phyloP scores from a whole-genome alignment of 1,140 invertebrate species.

The Homalodisca vitripennis region DNA sequence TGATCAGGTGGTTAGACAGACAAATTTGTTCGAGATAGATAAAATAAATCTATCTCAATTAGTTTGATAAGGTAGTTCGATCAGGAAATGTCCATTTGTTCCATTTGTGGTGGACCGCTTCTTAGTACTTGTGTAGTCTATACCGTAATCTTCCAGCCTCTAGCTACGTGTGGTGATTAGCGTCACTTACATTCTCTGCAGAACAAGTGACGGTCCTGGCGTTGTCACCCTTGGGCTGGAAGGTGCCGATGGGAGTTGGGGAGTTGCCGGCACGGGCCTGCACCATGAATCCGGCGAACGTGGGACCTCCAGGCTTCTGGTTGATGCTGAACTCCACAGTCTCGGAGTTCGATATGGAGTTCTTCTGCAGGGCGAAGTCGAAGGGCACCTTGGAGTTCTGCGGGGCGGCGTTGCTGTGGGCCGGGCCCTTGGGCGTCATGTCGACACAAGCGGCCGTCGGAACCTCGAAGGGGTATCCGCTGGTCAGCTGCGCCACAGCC shows the following conservation, averaged over 20 bases:
- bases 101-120: too few relatives aligned
- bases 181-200: conserved; percentile 13
- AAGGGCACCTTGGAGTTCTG: conserved; percentile 20
- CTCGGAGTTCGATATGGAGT: neutral
- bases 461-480: neutral
- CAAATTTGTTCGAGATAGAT: too few relatives aligned
- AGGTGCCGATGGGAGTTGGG: conserved; percentile 7
- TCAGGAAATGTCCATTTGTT: too few relatives aligned
- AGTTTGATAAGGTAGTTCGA: too few relatives aligned
- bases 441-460: neutral
- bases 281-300: conserved; percentile 1
- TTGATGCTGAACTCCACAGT: conserved; percentile 8
- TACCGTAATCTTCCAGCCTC: too few relatives aligned
- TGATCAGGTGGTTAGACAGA: too few relatives aligned
- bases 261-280: conserved; percentile 2
- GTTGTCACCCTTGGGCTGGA: conserved; percentile 9
- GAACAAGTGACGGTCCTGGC: conserved; percentile 9
- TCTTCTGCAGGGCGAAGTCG: neutral
- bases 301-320: conserved; percentile 6
- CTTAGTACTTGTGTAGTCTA: too few relatives aligned
- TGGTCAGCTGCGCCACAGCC: neutral
- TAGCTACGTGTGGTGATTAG: too few relatives aligned
- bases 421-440: conserved; percentile 17
- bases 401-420: neutral
- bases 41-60: too few relatives aligned